These are phyloP conservation scores for Cyrtonyx montezumae DNA, from an alignment of 2,113 vertebrate species.

Conservation along the genomic window DNA sequence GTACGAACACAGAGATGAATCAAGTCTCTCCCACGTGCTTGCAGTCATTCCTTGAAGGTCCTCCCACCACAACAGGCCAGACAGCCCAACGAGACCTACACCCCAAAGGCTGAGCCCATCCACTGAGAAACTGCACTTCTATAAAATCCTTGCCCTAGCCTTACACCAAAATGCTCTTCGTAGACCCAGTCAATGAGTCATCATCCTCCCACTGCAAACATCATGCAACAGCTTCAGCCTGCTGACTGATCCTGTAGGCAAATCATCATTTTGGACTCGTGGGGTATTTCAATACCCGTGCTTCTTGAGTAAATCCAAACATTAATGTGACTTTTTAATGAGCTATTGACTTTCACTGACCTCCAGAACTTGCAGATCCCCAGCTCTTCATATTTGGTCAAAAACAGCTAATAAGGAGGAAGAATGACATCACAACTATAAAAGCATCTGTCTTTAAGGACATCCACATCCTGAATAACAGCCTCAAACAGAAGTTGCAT, in stretches of 20 bases:
- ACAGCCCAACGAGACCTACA: not conserved
- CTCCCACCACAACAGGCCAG: not conserved
- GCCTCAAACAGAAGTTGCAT: not conserved
- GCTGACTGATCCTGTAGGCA: not conserved
- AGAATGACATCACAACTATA: not conserved
- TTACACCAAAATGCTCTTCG: not conserved
- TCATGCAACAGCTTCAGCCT: not conserved
- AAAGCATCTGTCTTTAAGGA: not conserved
- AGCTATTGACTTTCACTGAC: not conserved
- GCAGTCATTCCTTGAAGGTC: not conserved
- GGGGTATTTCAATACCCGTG: not conserved
- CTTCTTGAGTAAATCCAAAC: not conserved
- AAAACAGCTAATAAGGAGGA: not conserved
- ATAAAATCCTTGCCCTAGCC: not conserved
- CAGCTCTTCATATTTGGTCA: not conserved
- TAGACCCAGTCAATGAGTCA: not conserved
- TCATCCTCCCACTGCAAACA: not conserved
- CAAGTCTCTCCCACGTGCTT: not conserved
- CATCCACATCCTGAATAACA: not conserved
- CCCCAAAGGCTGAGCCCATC: not conserved
- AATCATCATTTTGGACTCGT: not conserved
- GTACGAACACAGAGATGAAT: fast-evolving
- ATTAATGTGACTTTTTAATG: not conserved
- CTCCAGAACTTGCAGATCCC: not conserved
- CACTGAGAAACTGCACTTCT: not conserved